Evolutionary conservation across 2,113 vertebrate genomes (phyloP).

Genomic region (Capreolus pygargus): DNA sequence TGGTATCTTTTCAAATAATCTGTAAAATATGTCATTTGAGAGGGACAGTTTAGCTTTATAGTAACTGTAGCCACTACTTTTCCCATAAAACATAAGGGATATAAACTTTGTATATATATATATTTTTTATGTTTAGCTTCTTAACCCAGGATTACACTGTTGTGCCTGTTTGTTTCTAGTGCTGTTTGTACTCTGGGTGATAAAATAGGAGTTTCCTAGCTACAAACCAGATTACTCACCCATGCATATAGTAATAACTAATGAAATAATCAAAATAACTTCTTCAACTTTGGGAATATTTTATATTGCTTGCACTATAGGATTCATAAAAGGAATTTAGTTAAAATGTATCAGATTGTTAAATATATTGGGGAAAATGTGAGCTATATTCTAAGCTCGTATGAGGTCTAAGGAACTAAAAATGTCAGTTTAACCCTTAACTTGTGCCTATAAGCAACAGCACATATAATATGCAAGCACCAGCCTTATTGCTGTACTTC

Average conservation of each 20-base stretch:
- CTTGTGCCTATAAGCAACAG: constrained; percentile 73
- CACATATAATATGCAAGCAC: constrained; percentile 47
- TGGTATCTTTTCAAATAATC: constrained; percentile 84
- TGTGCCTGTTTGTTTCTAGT: constrained; percentile 89
- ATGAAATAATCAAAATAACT: constrained; percentile 28
- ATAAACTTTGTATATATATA: constrained; percentile 56
- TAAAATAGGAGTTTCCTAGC: constrained; percentile 72
- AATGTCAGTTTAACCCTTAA: constrained; percentile 55
- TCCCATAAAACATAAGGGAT: constrained; percentile 77
- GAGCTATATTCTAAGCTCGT: constrained; percentile 50
- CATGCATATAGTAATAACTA: constrained; percentile 55
- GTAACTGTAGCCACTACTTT: constrained; percentile 77
- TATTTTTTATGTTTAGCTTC: constrained; percentile 82
- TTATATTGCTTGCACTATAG: constrained; percentile 82
- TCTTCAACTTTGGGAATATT: constrained; percentile 55
- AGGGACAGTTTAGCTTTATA: constrained; percentile 76
- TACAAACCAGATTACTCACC: constrained; percentile 69
- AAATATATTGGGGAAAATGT: constrained; percentile 41
- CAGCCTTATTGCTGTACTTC: constrained; percentile 36
- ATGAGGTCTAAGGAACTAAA: constrained; percentile 36
- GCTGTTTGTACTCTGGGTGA: constrained; percentile 77
- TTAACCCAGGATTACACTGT: constrained; percentile 89
- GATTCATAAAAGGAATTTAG: constrained; percentile 79
- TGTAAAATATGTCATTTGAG: constrained; percentile 82
- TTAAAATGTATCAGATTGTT: constrained; percentile 42